Evolutionary conservation across 2,113 vertebrate genomes (phyloP), one percentile per base, ranked within the genome.

Genomic region (Engystomops pustulosus): DNA sequence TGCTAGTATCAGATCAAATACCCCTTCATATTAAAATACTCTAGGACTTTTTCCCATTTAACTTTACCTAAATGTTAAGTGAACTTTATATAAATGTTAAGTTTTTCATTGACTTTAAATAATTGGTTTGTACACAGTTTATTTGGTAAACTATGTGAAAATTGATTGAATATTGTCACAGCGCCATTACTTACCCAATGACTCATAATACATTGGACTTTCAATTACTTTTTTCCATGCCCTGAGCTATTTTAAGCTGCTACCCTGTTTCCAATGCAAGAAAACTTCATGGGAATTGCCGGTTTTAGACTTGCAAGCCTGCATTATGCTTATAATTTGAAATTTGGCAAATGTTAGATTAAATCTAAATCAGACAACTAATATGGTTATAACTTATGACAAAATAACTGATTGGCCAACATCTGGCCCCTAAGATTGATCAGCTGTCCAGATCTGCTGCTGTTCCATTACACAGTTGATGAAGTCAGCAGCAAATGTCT

Each of bases 111-210:
- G 30, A 36, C 36, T 65, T 20, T 67, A 20, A 67, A 67, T 9
- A 67, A 17, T 8, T 10, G 0, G 3, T 67, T 36, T 67, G 17
- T 36, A 67, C 30, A 67, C 27, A 32, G 32, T 67, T 32, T 65
- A 14, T 7, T 36, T 36, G 32, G 17, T 17, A 67, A 36, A 18
- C 7, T 36, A 32, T 20, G 32, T 20, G 17, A 67, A 34, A 67
- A 34, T 6, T 67, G 62, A 67, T 67, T 67, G 62, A 30, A 67
- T 67, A 36, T 67, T 67, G 62, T 67, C 62, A 36, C 62, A 20
- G 15, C 62, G 34, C 62, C 62, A 34, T 36, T 30, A 67, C 62
- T 34, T 11, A 18, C 62, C 36, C 62, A 25, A 18, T 67, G 62
- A 67, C 62, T 67, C 62, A 34, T 67, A 36, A 67, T 20, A 55